Evolutionary conservation across 53 echinoderm and acorn worm species (phyloP), one percentile per base, ranked within the genome.

Genomic region (Glandiceps talaboti): DNA sequence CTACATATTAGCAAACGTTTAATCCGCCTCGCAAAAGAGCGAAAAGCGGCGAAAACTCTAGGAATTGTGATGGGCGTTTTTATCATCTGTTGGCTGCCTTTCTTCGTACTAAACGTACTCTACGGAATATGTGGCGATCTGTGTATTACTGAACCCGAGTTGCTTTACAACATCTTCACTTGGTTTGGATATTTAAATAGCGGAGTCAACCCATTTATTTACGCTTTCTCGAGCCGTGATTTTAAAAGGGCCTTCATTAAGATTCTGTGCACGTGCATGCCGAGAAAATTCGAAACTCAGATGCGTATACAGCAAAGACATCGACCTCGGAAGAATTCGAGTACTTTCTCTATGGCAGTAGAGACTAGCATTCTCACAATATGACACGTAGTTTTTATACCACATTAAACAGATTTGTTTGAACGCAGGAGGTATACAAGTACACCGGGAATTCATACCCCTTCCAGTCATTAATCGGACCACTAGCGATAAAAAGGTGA

Each of bases 21-120:
- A 20, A 45, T 45, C 20, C 64, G 64, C 1, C 86, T 93, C 88
- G 88, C 85, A 32, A 82, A 82, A 64, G 93, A 93, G 76, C 90
- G 90, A 73, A 93, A 93, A 78, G 93, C 93, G 0, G 90, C 93
- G 73, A 25, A 77, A 30, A 77, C 30, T 1, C 33, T 79, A 1
- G 26, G 97, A 29, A 97, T 97, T 1, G 97, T 97, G 30, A 97
- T 97, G 97, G 97, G 93, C 20, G 91, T 97, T 1, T 97, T 97
- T 74, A 91, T 97, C 29, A 87, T 87, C 28, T 97, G 97, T 33
- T 97, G 97, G 97, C 79, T 97, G 31, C 97, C 97, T 0, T 97
- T 97, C 78, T 97, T 97, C 77, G 88, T 97, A 33, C 86, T 91
- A 32, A 97, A 93, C 78, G 88, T 93, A 75, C 87, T 84, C 28